These are phyloP conservation scores for Drosophila sordidula DNA, from an alignment of 2,888 invertebrate species.

Conservation along the genomic window DNA sequence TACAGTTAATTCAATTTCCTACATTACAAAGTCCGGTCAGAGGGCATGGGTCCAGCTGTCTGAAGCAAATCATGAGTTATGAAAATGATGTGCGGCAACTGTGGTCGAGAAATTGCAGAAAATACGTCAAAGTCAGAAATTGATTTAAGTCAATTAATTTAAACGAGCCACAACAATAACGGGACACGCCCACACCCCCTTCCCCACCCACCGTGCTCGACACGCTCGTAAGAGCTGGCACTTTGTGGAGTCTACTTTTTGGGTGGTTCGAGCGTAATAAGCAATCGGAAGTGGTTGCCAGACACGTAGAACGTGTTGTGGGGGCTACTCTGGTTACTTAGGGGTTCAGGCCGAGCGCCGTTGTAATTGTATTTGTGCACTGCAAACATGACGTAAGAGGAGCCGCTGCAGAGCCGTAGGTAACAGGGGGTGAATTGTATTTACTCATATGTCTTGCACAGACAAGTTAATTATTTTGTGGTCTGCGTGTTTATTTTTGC, in stretches of 20 bases:
- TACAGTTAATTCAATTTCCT: slow-evolving; percentile 21
- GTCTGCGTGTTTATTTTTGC: slow-evolving; percentile 69
- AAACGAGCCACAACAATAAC: slow-evolving; percentile 62
- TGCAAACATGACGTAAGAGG: slow-evolving; percentile 22
- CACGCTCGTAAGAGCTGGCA: slow-evolving; percentile 24
- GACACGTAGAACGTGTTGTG: slow-evolving; percentile 59
- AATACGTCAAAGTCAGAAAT: slow-evolving; percentile 82
- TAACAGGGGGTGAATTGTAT: slow-evolving; percentile 50
- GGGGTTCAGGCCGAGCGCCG: slow-evolving; percentile 19
- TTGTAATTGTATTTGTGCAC: slow-evolving; percentile 56
- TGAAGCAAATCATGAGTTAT: slow-evolving; percentile 70
- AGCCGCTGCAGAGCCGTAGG: not conserved
- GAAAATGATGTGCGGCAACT: slow-evolving; percentile 69
- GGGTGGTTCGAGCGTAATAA: slow-evolving; percentile 63
- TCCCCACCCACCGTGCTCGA: not conserved
- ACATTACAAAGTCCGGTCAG: slow-evolving; percentile 1
- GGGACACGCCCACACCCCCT: slow-evolving; percentile 4
- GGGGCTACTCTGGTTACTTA: slow-evolving; percentile 30
- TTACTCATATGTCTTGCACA: slow-evolving; percentile 77
- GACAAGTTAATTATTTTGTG: slow-evolving; percentile 80
- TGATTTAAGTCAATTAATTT: slow-evolving; percentile 82
- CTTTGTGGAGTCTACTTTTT: slow-evolving; percentile 48
- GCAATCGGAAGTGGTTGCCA: slow-evolving; percentile 72
- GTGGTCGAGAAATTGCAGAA: slow-evolving; percentile 61
- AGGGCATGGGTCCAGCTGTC: slow-evolving; percentile 23